Conservation (phyloP, 2,113 vertebrate genomes). For the Electrona antarctica region DNA sequence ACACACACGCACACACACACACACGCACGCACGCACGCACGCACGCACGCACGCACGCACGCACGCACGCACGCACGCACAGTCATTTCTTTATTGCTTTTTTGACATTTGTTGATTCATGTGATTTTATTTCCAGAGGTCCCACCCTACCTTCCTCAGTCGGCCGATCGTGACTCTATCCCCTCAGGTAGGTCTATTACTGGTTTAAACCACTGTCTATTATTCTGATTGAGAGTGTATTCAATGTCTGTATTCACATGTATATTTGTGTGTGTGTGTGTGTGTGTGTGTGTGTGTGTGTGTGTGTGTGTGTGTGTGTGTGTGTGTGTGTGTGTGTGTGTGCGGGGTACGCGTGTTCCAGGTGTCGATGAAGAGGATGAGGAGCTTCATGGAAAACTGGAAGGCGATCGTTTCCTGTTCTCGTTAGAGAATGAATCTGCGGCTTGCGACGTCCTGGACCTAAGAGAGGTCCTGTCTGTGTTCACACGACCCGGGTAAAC, state of each 20-base stretch:
- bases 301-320: slow-evolving; percentile 14
- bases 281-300: not conserved
- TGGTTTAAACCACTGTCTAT: not conserved
- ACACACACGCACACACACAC: not conserved
- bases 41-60: slow-evolving; percentile 1
- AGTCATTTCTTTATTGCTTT: not conserved
- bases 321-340: slow-evolving; percentile 24
- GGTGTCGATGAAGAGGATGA: slow-evolving; percentile 58
- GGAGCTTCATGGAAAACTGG: slow-evolving; percentile 81
- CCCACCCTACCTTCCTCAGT: slow-evolving; percentile 35
- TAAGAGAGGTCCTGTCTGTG: slow-evolving; percentile 75
- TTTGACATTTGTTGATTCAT: not conserved
- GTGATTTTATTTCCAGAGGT: slow-evolving; percentile 39
- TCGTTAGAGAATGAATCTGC: slow-evolving; percentile 77
- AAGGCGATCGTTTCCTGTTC: slow-evolving; percentile 81
- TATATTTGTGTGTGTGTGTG: not conserved
- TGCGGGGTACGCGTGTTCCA: slow-evolving; percentile 20
- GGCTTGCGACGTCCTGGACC: slow-evolving; percentile 78
- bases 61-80: not conserved
- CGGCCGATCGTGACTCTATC: slow-evolving; percentile 8
- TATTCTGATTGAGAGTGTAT: not conserved
- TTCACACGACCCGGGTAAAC: slow-evolving; percentile 58
- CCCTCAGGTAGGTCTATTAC: slow-evolving; percentile 45
- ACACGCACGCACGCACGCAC: slow-evolving; percentile 25
- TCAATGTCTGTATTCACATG: not conserved